Base-by-base conservation (phyloP, 2,797 vertebrate genomes). In the Strix occidentalis region DNA sequence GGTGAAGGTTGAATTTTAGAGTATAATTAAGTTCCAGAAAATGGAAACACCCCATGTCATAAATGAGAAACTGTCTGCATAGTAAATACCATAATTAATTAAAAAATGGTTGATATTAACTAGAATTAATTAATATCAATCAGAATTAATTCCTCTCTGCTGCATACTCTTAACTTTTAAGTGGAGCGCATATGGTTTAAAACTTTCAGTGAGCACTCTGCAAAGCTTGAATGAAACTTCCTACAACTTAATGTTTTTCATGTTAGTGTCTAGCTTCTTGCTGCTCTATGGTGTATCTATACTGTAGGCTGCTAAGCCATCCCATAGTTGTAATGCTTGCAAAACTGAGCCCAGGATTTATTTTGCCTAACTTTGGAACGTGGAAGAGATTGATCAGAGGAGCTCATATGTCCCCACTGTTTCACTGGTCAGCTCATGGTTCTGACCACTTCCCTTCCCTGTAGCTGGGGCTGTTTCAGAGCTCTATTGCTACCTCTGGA, bases 361-460 rank as follows among this genome's bases (percentile, higher is more conserved):
- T 46, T 81, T 21, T 28, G 31, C 53, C 57, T 14, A 5, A 14
- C 60, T 46, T n/a, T 23, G 70, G 66, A 41, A 74, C 43, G 10
- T 2, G 6, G 43, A 61, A 53, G 37, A 57, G 29, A 3, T 11
- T 6, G 50, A 18, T 76, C 28, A 60, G 75, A 20, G 53, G 56
- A 80, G 37, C 60, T 56, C 0, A 0, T 25, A 15, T 3, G 14
- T 68, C 13, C 23, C 43, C 1, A 0, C 1, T 5, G 45, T 50
- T 72, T 45, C 33, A 1, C 4, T 6, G 37, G 26, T 3, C 45
- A 39, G 65, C 19, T 51, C 72, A 5, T n/a, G 43, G 33, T 37
- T 87, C 64, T 35, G 46, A 50, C 4, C 37, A 1, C 45, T 46
- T 74, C 43, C 61, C 46, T 41, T 3, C 15, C 60, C 31, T 31